phyloP scores from a whole-genome alignment of 2,888 invertebrate species.

The Neria commutata region DNA sequence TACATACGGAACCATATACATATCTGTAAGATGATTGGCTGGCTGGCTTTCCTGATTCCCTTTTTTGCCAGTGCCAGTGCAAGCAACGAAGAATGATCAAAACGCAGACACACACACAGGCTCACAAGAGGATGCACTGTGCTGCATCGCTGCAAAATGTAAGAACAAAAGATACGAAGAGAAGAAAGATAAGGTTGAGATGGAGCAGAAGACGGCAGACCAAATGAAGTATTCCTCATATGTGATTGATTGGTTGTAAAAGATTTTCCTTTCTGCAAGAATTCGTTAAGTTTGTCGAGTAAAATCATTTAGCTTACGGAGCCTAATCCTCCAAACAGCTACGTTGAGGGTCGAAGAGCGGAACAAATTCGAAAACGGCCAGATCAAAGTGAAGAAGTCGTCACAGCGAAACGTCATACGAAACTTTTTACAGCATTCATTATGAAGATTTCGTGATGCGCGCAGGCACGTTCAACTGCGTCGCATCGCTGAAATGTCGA shows the following conservation, averaged over 20 bases:
- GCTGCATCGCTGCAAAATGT: not conserved
- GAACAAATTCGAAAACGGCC: no score
- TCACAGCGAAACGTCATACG: no score
- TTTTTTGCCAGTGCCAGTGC: not conserved
- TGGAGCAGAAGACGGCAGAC: not conserved
- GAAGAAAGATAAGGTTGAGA: not conserved
- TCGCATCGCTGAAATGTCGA: constrained; percentile 45
- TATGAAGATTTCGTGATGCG: constrained; percentile 2
- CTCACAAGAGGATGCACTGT: not conserved
- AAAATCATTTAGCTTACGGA: no score
- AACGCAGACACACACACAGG: not conserved
- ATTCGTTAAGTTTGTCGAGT: no score
- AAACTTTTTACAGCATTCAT: not conserved
- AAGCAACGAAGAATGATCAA: not conserved
- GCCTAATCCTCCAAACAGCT: no score
- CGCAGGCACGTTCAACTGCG: constrained; percentile 34
- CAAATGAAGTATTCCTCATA: no score
- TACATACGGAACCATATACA: no score
- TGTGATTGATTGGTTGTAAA: no score
- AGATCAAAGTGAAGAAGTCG: no score
- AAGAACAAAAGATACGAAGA: not conserved
- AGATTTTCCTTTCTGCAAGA: no score
- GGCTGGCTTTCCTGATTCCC: constrained; percentile 6
- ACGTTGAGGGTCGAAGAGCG: no score
- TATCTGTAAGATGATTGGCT: no score